phyloP scores from a whole-genome alignment of 2,797 vertebrate species.

The Agapornis canus region DNA sequence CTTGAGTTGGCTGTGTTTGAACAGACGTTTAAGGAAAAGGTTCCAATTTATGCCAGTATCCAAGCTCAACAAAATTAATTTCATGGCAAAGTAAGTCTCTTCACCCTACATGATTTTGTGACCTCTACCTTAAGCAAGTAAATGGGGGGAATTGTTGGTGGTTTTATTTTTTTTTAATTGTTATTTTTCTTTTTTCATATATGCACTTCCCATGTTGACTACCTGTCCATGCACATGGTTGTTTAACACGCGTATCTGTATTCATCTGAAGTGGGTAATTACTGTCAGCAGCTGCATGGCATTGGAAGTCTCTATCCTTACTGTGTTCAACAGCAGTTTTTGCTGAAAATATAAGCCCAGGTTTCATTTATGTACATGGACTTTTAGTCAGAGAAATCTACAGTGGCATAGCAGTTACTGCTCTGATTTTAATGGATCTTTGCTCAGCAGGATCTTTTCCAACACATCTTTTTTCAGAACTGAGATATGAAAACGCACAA shows the following conservation, averaged over 20 bases:
- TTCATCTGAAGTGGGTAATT: not conserved
- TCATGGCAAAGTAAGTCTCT: not conserved
- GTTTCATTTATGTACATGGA: not conserved
- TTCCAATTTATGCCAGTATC: not conserved
- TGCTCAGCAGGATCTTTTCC: not conserved
- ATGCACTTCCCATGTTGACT: not conserved
- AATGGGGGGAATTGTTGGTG: accelerated
- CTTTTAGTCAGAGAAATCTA: not conserved
- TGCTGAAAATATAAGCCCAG: not conserved
- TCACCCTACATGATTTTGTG: not conserved
- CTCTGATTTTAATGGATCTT: not conserved
- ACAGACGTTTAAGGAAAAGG: not conserved
- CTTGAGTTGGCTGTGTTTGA: not conserved
- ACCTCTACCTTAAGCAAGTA: not conserved
- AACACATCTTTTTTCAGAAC: not conserved
- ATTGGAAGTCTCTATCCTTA: not conserved
- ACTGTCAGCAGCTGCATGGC: not conserved
- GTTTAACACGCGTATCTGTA: not conserved
- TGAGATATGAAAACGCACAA: not conserved
- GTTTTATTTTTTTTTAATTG: not conserved
- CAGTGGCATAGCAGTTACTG: not conserved
- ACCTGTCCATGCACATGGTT: not conserved
- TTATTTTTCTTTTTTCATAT: not conserved
- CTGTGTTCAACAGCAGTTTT: not conserved
- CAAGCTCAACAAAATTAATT: not conserved